These are phyloP conservation scores for Anser cygnoides DNA, from an alignment of 2,113 vertebrate species.

Conservation along the genomic window DNA sequence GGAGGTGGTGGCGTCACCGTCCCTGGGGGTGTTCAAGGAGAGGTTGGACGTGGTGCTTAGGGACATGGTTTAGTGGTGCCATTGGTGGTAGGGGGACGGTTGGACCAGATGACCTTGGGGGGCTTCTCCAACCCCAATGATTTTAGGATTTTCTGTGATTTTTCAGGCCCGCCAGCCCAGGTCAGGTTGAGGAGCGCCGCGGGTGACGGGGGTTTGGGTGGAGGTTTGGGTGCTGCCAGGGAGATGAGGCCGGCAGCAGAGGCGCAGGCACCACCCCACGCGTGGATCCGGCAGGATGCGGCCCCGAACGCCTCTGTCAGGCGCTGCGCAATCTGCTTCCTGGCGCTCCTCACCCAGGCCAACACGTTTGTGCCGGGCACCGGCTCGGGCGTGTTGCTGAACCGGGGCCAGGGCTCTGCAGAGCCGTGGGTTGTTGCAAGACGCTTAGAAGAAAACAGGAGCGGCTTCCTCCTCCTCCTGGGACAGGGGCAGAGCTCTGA, in stretches of 20 bases:
- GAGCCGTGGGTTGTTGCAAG: background rate
- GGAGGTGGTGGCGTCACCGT: too few species aligned
- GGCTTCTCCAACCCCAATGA: too few species aligned
- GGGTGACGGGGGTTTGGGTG: background rate
- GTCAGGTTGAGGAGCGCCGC: too few species aligned
- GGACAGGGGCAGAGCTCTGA: rapidly evolving
- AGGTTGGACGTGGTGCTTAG: too few species aligned
- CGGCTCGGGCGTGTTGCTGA: background rate
- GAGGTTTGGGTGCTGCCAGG: background rate
- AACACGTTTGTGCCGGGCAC: rapidly evolving
- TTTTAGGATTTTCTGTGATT: too few species aligned
- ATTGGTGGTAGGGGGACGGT: too few species aligned
- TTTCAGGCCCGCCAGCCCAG: too few species aligned
- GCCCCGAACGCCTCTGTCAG: background rate
- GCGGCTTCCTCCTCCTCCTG: background rate
- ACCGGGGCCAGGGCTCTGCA: background rate
- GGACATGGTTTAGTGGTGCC: too few species aligned
- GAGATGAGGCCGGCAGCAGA: background rate
- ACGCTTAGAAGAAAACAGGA: rapidly evolving
- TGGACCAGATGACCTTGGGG: too few species aligned
- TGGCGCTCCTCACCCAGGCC: background rate
- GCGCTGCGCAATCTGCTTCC: background rate
- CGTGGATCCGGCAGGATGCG: background rate
- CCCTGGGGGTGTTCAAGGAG: too few species aligned
- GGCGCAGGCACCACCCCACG: background rate